A percentile compares a stretch with the other conserved stretches of the same genome.
Evolutionary conservation across 2,888 invertebrate species (phyloP).

Genomic region (Oeneis ivallda): DNA sequence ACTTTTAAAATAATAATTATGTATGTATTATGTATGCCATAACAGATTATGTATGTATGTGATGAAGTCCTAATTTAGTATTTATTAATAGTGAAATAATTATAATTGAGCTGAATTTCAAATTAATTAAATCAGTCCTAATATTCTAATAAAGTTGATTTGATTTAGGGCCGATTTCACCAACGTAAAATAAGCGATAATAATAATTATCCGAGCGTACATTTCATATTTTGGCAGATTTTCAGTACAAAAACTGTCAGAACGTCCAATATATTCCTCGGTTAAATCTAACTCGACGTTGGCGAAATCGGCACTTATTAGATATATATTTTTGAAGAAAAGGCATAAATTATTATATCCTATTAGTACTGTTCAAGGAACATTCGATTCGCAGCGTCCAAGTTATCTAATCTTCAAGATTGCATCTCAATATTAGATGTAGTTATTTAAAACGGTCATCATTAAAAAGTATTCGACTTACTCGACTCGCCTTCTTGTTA

Average conservation of each 20-base stretch:
- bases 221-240: too few species aligned
- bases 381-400: conserved; percentile 34
- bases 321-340: not conserved
- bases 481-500: not conserved
- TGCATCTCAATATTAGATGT: conserved; percentile 13
- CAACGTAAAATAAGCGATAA: too few species aligned
- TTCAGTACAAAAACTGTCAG: too few species aligned
- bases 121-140: conserved; percentile 45
- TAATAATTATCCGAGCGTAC: too few species aligned
- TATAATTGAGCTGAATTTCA: conserved; percentile 56
- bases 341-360: conserved; percentile 5
- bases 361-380: conserved; percentile 36
- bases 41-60: not conserved
- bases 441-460: conserved; percentile 17
- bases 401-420: conserved; percentile 15
- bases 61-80: conserved; percentile 22
- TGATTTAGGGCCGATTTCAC: too few species aligned
- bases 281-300: too few species aligned
- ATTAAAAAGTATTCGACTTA: conserved; percentile 13
- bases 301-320: too few species aligned
- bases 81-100: conserved; percentile 41
- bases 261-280: too few species aligned
- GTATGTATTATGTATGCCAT: not conserved
- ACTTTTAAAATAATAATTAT: not conserved
- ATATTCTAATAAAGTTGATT: conserved; percentile 33